phyloP scores from a whole-genome alignment of 2,797 vertebrate genomes.

The Lutra lutra region DNA sequence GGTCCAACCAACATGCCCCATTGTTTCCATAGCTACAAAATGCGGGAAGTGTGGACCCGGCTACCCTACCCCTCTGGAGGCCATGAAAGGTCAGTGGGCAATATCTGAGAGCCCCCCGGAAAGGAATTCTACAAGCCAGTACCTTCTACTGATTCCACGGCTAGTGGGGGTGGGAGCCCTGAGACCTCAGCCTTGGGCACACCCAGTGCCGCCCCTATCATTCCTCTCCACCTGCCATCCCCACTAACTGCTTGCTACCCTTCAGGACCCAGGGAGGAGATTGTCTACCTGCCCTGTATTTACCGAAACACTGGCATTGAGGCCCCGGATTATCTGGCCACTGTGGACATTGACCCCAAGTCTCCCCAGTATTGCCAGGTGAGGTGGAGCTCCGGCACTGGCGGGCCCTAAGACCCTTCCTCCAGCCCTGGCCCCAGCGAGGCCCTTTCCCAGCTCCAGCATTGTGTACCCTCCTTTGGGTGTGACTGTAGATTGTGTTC shows the following conservation, averaged over 20 bases:
- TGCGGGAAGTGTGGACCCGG: constrained; percentile 93
- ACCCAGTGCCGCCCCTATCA: not conserved
- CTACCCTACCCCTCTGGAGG: constrained; percentile 91
- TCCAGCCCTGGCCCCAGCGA: not conserved
- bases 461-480: not conserved
- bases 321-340: constrained; percentile 96
- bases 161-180: not conserved
- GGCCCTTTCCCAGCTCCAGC: not conserved
- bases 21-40: constrained; percentile 83
- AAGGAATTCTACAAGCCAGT: not conserved
- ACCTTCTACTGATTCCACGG: not conserved
- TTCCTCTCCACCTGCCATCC: not conserved
- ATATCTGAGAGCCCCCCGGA: not conserved
- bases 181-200: not conserved
- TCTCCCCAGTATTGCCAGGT: constrained; percentile 93
- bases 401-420: not conserved
- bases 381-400: not conserved
- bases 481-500: not conserved
- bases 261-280: constrained; percentile 91
- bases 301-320: constrained; percentile 90
- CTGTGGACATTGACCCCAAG: constrained; percentile 92
- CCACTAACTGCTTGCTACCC: not conserved
- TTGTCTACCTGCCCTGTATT: constrained; percentile 95
- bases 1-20: not conserved
- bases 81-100: constrained; percentile 92